phyloP scores from a whole-genome alignment of 2,888 invertebrate species.

The Ormyrus pomaceus region DNA sequence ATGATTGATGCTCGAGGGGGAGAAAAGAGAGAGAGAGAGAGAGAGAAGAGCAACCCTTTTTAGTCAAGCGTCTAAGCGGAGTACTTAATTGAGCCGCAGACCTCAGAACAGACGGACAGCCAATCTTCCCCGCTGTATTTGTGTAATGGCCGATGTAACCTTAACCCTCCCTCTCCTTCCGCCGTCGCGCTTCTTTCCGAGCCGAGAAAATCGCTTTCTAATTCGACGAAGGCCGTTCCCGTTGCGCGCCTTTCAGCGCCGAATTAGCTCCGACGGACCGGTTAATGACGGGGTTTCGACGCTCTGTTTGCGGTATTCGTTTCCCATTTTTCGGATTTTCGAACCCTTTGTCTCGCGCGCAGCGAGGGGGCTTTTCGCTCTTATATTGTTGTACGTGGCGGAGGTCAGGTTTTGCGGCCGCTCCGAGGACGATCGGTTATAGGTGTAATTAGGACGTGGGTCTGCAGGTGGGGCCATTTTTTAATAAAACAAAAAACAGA shows the following conservation, averaged over 20 bases:
- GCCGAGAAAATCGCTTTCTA: slow-evolving; percentile 56
- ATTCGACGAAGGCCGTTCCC: slow-evolving; percentile 47
- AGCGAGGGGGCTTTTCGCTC: too few relatives aligned
- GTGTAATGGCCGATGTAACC: slow-evolving; percentile 47
- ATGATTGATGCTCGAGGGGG: slow-evolving; percentile 75
- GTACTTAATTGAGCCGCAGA: slow-evolving; percentile 74
- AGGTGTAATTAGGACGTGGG: too few relatives aligned
- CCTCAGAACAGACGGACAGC: slow-evolving; percentile 73
- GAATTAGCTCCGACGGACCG: slow-evolving; percentile 39
- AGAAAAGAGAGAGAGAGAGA: slow-evolving; percentile 44
- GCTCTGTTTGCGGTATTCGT: slow-evolving; percentile 3
- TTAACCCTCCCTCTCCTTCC: slow-evolving; percentile 37
- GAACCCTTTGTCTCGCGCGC: neutral
- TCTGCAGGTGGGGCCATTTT: too few relatives aligned
- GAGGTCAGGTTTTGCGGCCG: too few relatives aligned
- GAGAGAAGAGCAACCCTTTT: slow-evolving; percentile 68
- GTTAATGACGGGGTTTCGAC: neutral
- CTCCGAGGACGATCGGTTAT: too few relatives aligned
- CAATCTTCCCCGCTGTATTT: slow-evolving; percentile 66
- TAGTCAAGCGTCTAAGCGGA: slow-evolving; percentile 70
- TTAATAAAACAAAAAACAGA: too few relatives aligned
- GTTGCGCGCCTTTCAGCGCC: slow-evolving; percentile 14
- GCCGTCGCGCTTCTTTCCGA: slow-evolving; percentile 22
- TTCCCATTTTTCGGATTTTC: slow-evolving; percentile 32
- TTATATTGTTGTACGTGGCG: too few relatives aligned